phyloP scores from a whole-genome alignment of 2,888 invertebrate genomes.

The Lasioglossum zephyrum region DNA sequence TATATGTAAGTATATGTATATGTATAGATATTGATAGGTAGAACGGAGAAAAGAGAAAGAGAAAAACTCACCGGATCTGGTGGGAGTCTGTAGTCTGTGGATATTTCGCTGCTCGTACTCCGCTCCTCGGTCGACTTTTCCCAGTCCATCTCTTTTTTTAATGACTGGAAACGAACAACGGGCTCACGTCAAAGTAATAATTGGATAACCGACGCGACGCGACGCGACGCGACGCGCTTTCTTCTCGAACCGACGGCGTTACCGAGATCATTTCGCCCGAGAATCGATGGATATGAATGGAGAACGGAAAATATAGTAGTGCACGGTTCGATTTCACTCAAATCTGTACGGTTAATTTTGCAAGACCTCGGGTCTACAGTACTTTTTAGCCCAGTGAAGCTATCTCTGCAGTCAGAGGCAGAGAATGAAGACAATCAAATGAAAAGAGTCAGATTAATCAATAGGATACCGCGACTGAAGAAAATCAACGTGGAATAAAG shows the following conservation, averaged over 20 bases:
- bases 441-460: too few relatives aligned
- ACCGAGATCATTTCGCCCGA: constrained; percentile 3
- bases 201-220: constrained; percentile 33
- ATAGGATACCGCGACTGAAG: not conserved
- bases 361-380: not conserved
- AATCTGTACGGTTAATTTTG: not conserved
- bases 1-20: not conserved
- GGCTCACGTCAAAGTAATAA: constrained; percentile 55
- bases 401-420: not conserved
- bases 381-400: not conserved
- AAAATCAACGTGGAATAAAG: not conserved
- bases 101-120: constrained; percentile 90
- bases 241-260: not conserved
- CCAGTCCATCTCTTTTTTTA: constrained; percentile 96
- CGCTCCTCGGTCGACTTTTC: constrained; percentile 91
- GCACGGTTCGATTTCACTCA: not conserved
- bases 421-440: not conserved
- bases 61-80: constrained; percentile 91
- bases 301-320: not conserved
- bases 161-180: constrained; percentile 88
- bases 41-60: constrained; percentile 55
- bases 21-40: not conserved
- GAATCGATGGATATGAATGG: not conserved
- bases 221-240: not conserved
- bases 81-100: constrained; percentile 92